A percentile compares a stretch with the other conserved stretches of the same genome.
Evolutionary conservation across 2,797 vertebrate genomes (phyloP).

Genomic region (Melanotaenia maccullochi): DNA sequence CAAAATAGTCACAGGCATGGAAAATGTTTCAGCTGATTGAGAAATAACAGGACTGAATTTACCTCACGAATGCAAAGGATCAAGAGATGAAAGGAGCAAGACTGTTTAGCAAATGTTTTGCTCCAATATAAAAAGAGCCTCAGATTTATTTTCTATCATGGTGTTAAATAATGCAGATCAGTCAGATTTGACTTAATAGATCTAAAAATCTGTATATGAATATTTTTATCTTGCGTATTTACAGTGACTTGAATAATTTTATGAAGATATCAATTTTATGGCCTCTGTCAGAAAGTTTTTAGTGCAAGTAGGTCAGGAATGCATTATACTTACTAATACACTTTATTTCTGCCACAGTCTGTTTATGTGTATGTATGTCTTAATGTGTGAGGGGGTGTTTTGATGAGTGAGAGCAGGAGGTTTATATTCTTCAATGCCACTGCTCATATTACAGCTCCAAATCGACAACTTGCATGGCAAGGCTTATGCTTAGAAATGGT

Average conservation of each 20-base stretch:
- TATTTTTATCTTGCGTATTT: conserved; percentile 1
- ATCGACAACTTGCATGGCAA: conserved; percentile 18
- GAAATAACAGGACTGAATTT: not conserved
- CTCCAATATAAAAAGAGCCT: not conserved
- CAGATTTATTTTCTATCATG: not conserved
- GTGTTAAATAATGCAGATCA: not conserved
- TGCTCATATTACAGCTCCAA: conserved; percentile 18
- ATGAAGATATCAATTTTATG: conserved; percentile 2
- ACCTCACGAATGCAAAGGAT: not conserved
- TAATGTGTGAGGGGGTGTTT: conserved; percentile 47
- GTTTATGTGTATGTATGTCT: conserved; percentile 12
- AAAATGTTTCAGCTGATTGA: not conserved
- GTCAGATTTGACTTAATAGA: not conserved
- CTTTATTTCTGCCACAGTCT: conserved; percentile 29
- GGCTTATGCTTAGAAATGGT: conserved; percentile 28
- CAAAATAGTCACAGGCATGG: not conserved
- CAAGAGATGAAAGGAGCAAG: not conserved
- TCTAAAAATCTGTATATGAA: not conserved
- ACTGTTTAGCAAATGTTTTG: not conserved
- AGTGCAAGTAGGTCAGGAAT: conserved; percentile 26
- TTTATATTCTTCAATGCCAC: conserved; percentile 48
- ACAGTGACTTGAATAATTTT: conserved; percentile 6
- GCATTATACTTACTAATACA: conserved; percentile 12
- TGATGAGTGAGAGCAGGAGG: conserved; percentile 44
- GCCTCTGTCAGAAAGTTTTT: conserved; percentile 7